Evolutionary conservation across 2,888 invertebrate species (phyloP), one percentile per base, ranked within the genome.

Genomic region (Odontocolon sp.): DNA sequence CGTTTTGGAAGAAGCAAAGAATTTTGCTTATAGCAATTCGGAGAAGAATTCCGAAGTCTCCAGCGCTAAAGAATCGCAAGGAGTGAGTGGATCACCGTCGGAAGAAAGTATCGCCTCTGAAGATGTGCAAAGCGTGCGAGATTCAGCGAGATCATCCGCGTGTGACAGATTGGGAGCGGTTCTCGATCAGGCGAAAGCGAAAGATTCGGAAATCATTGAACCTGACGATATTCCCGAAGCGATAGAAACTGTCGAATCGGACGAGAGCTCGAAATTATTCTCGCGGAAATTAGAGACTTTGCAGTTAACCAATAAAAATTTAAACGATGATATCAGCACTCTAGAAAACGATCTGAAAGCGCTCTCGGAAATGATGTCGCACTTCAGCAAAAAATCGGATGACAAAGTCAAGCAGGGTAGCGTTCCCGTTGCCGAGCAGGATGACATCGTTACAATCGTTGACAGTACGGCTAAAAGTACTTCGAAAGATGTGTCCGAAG

Each of bases 341-440:
- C 70, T 90, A 1, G 89, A 89, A 63, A 88, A 88, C 36, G 90
- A 90, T 45, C 69, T 90, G 2, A 87, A 85, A 68, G 85, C 84
- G n/a, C 82, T 90, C 8, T 87, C 88, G 2, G 88, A 89, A 57
- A 87, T 90, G 84, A 88, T 90, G 88, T 86, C 85, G 1, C 86
- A 85, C 9, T 86, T 87, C 36, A 86, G 86, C 68, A 88, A 86
- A 80, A 87, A 86, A 67, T 85, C 88, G 0, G 84, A 83, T 6
- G 83, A 85, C 8, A 87, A 87, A 47, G 71, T 80, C 1, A 84
- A 81, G 57, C 63, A 78, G 9, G 73, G 66, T 52, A 28, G 59
- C 5, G 38, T 31, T 6, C 23, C 11, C n/a, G 14, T 14, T 11
- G 54, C 16, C 28, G 68, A 77, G 21, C 28, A 21, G 3, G 61